Conservation (phyloP, 1,140 invertebrate genomes). For the Artemia franciscana region DNA sequence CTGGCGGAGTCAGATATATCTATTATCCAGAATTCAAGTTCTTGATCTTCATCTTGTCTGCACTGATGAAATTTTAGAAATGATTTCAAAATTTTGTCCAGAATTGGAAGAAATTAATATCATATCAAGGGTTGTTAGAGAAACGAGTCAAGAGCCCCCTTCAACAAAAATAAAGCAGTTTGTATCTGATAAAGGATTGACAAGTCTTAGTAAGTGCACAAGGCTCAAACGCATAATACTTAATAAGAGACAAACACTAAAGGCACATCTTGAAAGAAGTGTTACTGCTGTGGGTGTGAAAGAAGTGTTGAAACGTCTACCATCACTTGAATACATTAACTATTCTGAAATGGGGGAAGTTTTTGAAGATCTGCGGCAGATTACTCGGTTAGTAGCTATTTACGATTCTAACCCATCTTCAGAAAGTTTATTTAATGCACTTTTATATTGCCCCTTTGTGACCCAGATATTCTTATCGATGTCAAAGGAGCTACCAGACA, state of each 20-base stretch:
- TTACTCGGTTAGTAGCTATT: not conserved
- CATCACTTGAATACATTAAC: conserved; percentile 11
- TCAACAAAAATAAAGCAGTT: conserved; percentile 17
- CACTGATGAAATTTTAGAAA: conserved; percentile 27
- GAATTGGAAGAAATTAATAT: conserved; percentile 26
- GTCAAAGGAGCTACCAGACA: not conserved
- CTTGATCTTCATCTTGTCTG: conserved; percentile 26
- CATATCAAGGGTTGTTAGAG: conserved; percentile 24
- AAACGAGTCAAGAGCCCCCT: conserved; percentile 14
- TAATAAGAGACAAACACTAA: conserved; percentile 10
- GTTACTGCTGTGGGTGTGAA: conserved; percentile 11
- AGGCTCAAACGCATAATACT: conserved; percentile 11
- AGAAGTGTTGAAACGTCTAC: conserved; percentile 10
- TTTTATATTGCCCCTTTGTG: not conserved
- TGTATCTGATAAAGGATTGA: conserved; percentile 13
- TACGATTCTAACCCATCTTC: not conserved
- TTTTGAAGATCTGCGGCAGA: not conserved
- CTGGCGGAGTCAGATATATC: conserved; percentile 18
- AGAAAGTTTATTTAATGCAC: not conserved
- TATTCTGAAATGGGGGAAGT: conserved; percentile 12
- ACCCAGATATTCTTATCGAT: not conserved
- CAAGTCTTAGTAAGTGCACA: conserved; percentile 10
- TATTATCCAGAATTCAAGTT: conserved; percentile 19
- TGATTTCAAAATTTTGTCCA: conserved; percentile 23
- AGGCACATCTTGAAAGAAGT: conserved; percentile 7